Percentiles rank a stretch among this genome's conserved stretches.
Conservation (phyloP, 2,797 vertebrate genomes). For the Petrocephalus sullivani region DNA sequence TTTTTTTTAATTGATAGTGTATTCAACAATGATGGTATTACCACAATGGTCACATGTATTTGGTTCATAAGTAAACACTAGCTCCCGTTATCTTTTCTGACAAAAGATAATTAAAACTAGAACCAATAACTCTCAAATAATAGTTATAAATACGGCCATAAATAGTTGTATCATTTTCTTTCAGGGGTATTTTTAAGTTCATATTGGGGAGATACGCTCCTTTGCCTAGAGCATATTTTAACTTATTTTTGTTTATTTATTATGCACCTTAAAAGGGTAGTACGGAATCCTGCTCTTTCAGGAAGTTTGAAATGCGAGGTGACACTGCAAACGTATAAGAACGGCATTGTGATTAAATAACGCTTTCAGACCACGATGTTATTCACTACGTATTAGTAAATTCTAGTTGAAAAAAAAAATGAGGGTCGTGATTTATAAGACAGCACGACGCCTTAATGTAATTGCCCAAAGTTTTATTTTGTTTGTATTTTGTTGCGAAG, state of each 20-base stretch:
- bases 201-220: not conserved
- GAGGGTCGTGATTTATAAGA: not conserved
- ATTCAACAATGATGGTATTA: no score
- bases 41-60: no score
- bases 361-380: not conserved
- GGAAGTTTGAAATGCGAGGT: constrained; percentile 8
- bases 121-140: not conserved
- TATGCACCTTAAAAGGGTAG: not conserved
- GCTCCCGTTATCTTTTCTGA: not conserved
- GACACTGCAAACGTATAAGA: not conserved
- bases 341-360: not conserved
- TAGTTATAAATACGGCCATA: no score
- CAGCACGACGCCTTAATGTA: not conserved
- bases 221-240: not conserved
- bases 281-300: not conserved
- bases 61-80: not conserved
- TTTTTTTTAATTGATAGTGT: no score
- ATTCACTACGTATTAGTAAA: not conserved
- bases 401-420: not conserved
- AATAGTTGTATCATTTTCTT: not conserved
- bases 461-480: constrained; percentile 46
- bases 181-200: not conserved
- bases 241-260: not conserved
- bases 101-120: not conserved
- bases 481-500: constrained; percentile 54